phyloP scores from a whole-genome alignment of 2,113 vertebrate species.

The Sceloporus tristichus region DNA sequence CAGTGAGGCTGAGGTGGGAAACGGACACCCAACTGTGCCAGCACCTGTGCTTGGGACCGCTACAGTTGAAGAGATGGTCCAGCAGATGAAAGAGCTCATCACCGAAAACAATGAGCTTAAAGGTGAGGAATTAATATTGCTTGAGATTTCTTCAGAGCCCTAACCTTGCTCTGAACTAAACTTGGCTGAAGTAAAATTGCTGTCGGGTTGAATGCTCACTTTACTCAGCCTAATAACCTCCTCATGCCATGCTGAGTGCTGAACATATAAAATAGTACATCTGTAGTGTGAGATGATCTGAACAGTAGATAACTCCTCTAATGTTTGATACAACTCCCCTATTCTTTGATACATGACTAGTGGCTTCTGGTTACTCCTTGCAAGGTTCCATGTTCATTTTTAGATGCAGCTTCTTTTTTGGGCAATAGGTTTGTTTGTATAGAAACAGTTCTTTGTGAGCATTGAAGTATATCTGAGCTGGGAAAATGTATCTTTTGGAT shows the following conservation, averaged over 20 bases:
- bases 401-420: not conserved
- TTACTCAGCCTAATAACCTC: not conserved
- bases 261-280: no score
- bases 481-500: not conserved
- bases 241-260: not conserved
- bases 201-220: not conserved
- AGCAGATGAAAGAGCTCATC: constrained; percentile 93
- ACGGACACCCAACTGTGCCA: constrained; percentile 74
- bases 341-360: not conserved
- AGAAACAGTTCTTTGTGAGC: not conserved
- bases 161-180: not conserved
- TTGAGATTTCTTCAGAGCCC: not conserved
- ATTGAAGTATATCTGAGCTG: not conserved
- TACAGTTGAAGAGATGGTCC: constrained; percentile 88
- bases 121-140: constrained; percentile 20
- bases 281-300: not conserved
- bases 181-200: not conserved
- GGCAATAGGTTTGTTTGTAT: not conserved
- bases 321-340: no score
- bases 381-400: not conserved
- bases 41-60: constrained; percentile 65
- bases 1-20: constrained; percentile 65
- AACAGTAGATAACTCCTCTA: not conserved
- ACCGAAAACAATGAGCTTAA: constrained; percentile 94
- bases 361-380: not conserved